Evolutionary conservation across 2,113 vertebrate genomes (phyloP), one percentile per base, ranked within the genome.

Genomic region (Notothenia rossii): DNA sequence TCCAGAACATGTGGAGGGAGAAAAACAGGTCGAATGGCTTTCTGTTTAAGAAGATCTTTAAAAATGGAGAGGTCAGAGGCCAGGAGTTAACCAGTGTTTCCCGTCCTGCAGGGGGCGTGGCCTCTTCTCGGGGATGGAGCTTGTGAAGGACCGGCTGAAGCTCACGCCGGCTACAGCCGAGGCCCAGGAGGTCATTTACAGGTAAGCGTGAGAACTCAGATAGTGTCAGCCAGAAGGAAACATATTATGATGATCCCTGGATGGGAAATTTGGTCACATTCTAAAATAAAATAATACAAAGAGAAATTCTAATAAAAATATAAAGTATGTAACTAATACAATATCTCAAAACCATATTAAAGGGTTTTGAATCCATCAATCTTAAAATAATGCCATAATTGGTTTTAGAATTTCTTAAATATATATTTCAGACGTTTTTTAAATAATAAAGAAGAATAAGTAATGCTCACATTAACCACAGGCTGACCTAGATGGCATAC

Each of bases 161-260:
- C 94, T 97, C 72, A 97, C 95, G 0, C 97, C 98, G 0, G 98
- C 98, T 15, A 98, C 97, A 1, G 97, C 97, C 0, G 98, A 99
- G 87, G 98, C 98, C 6, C 97, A 98, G 75, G 96, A 98, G 51
- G 76, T 99, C 67, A 97, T 99, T 87, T 98, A 98, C 86, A 96
- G 93, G 97, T 98, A 90, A 29, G 29, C 29, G 29, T 29, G 29
- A 29, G 29, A n/a, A 11, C 15, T 67, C 36, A 40, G 15, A 69
- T 50, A 25, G 17, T 60, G 48, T 22, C 4, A 25, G 10, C 36
- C 36, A 40, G 36, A 40, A 7, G 5, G 36, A 40, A 7, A 40
- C 1, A 40, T 40, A 40, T 7, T 7, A 40, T 40, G 36, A 40
- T 40, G 36, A 40, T 40, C 36, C 36, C 36, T 40, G 7, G 7